Evolutionary conservation across 2,113 vertebrate genomes (phyloP).

Genomic region (Pachyramphus minor): DNA sequence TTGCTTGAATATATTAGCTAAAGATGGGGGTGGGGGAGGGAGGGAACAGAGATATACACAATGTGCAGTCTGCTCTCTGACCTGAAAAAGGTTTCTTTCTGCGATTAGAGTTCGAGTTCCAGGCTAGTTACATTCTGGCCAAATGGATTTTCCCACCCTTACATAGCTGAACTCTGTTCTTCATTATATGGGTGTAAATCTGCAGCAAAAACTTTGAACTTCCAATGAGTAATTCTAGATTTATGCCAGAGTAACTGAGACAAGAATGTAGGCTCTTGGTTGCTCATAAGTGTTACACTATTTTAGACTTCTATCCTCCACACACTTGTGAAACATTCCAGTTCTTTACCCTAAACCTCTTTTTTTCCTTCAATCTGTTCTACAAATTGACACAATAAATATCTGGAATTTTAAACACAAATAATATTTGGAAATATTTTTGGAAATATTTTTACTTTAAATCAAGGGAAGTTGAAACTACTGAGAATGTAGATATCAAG

Average conservation of each 20-base stretch:
- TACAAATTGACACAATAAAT: background rate
- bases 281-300: slow-evolving; percentile 8
- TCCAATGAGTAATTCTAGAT: slow-evolving; percentile 49
- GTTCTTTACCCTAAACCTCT: background rate
- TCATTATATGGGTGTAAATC: slow-evolving; percentile 50
- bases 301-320: background rate
- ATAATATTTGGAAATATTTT: background rate
- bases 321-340: background rate
- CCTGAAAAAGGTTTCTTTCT: background rate
- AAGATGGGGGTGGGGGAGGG: background rate
- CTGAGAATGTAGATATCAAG: background rate
- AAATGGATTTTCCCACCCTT: slow-evolving; percentile 47
- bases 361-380: background rate
- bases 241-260: slow-evolving; percentile 51
- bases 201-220: slow-evolving; percentile 56
- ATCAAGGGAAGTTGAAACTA: background rate
- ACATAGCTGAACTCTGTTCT: slow-evolving; percentile 37
- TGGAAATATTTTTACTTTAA: slow-evolving; percentile 13
- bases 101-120: background rate
- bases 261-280: slow-evolving; percentile 37
- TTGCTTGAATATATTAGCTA: background rate
- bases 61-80: background rate
- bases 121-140: background rate
- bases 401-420: background rate
- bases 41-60: background rate